A percentile compares a stretch with the other conserved stretches of the same genome.
phyloP scores from a whole-genome alignment of 2,113 vertebrate genomes.

The Serilophus lunatus region DNA sequence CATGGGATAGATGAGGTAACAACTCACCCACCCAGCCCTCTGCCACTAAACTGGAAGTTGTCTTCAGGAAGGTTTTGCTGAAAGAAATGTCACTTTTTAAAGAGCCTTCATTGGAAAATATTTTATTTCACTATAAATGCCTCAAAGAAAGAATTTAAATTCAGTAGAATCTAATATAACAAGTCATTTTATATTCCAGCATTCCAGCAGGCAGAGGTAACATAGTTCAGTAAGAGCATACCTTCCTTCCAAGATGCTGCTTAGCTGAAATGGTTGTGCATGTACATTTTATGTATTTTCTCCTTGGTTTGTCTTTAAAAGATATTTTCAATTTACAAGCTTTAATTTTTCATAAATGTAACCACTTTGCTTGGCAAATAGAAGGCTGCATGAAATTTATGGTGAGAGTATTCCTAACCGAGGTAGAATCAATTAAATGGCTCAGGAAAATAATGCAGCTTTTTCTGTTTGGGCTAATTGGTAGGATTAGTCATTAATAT shows the following conservation, averaged over 20 bases:
- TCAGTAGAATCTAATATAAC: constrained; percentile 18
- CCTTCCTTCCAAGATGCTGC: not conserved
- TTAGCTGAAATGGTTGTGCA: not conserved
- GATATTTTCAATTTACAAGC: not conserved
- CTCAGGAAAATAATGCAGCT: not conserved
- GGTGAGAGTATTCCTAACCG: not conserved
- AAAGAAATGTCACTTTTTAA: constrained; percentile 6
- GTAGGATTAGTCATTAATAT: not conserved
- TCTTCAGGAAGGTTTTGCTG: constrained; percentile 8
- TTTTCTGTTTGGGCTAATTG: not conserved
- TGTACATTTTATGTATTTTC: not conserved
- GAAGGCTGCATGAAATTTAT: not conserved
- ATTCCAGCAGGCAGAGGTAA: constrained; percentile 29
- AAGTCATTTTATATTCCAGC: constrained; percentile 40
- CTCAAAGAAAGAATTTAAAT: not conserved
- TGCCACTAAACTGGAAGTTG: not conserved
- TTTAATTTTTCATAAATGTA: constrained; percentile 47
- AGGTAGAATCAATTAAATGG: not conserved
- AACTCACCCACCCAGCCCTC: not conserved
- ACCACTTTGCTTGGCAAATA: not conserved
- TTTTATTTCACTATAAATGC: not conserved
- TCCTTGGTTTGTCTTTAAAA: not conserved
- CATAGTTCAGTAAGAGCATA: not conserved
- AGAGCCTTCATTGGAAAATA: constrained; percentile 19
- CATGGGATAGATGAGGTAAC: not conserved